Conservation (phyloP, 2,797 vertebrate species). For the Argya squamiceps region DNA sequence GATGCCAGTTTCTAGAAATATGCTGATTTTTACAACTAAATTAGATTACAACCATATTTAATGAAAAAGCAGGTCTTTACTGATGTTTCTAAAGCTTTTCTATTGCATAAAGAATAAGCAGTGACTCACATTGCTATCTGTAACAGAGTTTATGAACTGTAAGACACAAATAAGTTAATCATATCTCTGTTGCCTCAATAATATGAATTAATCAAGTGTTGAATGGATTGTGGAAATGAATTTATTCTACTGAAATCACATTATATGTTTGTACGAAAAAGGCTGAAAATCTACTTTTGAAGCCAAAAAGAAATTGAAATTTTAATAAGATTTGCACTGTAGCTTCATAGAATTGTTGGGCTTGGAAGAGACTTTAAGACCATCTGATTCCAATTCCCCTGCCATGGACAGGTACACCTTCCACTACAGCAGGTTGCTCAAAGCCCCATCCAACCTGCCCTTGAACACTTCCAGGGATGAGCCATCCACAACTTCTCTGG, state of each 20-base stretch:
- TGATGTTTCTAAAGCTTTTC: conserved; percentile 21
- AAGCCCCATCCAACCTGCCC: neutral
- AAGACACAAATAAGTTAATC: neutral
- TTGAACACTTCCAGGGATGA: neutral
- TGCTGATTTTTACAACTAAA: conserved; percentile 56
- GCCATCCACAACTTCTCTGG: neutral
- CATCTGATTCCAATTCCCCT: neutral
- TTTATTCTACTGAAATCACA: neutral
- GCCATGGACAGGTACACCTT: neutral
- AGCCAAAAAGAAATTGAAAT: neutral
- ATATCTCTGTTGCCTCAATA: neutral
- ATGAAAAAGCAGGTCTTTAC: conserved; percentile 26
- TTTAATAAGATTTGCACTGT: neutral
- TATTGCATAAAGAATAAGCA: neutral
- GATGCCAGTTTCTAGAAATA: conserved; percentile 38
- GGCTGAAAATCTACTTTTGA: neutral
- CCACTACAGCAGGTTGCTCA: neutral
- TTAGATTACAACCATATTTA: conserved; percentile 53
- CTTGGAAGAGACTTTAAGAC: neutral
- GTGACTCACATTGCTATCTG: neutral
- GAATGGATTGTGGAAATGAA: neutral
- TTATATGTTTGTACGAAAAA: neutral
- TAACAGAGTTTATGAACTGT: neutral
- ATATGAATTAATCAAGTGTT: conserved; percentile 40
- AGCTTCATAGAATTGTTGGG: neutral